phyloP scores from a whole-genome alignment of 30 jellyfish, hydroid and myxozoan species.

The Nemopilema nomurai region DNA sequence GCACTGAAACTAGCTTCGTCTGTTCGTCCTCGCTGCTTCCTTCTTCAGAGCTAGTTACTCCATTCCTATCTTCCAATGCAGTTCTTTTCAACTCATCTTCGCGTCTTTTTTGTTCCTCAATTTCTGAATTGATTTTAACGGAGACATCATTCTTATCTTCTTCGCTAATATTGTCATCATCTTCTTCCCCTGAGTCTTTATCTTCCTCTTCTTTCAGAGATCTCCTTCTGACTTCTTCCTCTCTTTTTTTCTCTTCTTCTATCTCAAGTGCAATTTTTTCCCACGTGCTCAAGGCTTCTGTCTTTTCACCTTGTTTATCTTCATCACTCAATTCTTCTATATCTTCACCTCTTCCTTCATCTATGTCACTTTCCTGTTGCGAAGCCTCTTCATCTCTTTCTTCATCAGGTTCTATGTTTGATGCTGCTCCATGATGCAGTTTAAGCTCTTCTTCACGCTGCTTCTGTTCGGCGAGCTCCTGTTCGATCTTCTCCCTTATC shows the following conservation, averaged over 20 bases:
- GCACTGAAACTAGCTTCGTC: conserved; percentile 37
- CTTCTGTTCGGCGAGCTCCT: conserved; percentile 57
- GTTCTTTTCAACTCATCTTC: conserved; percentile 23
- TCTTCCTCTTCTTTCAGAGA: not conserved
- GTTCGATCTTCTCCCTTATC: conserved; percentile 46
- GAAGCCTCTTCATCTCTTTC: not conserved
- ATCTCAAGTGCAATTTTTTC: conserved; percentile 69
- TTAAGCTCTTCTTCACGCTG: conserved; percentile 56
- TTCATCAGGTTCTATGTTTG: not conserved
- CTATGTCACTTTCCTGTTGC: conserved; percentile 1
- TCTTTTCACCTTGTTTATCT: conserved; percentile 2
- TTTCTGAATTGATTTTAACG: conserved; percentile 30
- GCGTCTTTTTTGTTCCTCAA: conserved; percentile 44
- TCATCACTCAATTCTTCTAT: not conserved
- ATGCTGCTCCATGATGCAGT: not conserved
- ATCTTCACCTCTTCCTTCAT: conserved; percentile 27
- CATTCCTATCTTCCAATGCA: conserved; percentile 5
- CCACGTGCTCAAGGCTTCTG: conserved; percentile 56
- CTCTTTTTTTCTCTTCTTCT: conserved; percentile 65
- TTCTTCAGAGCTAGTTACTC: conserved; percentile 16
- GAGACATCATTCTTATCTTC: conserved; percentile 30
- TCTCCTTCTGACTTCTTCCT: conserved; percentile 32
- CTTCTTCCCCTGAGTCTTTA: conserved; percentile 7
- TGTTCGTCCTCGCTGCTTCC: conserved; percentile 42
- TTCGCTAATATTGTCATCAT: conserved; percentile 22